A percentile compares a stretch with the other conserved stretches of the same genome.
Conservation (phyloP, 2,888 invertebrate genomes). For the Stratiomys singularior region DNA sequence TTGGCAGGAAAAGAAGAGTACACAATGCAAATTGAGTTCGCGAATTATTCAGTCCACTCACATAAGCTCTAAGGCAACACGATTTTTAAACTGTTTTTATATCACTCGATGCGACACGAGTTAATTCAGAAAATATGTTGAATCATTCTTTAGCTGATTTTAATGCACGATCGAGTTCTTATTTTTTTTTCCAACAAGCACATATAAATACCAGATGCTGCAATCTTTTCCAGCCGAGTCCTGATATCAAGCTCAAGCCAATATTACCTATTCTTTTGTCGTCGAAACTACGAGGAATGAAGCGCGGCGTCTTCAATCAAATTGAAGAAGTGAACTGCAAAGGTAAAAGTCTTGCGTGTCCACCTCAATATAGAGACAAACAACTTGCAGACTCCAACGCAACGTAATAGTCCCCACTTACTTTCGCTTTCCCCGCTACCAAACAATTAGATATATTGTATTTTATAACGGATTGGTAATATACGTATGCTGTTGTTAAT, state of each 20-base stretch:
- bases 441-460: conserved; percentile 25
- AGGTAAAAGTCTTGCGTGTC: conserved; percentile 45
- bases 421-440: conserved; percentile 42
- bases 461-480: background rate
- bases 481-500: background rate
- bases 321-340: conserved; percentile 38
- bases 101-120: background rate
- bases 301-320: conserved; percentile 30
- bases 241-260: too few species aligned
- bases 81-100: background rate
- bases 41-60: background rate
- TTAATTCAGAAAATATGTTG: background rate
- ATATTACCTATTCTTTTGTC: too few species aligned
- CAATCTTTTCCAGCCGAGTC: too few species aligned
- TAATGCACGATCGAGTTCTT: too few species aligned
- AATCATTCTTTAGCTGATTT: background rate
- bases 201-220: too few species aligned
- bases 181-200: too few species aligned
- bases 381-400: background rate
- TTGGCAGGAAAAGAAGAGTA: background rate
- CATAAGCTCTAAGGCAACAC: background rate
- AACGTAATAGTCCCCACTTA: conserved; percentile 41
- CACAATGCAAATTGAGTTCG: background rate
- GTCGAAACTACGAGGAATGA: background rate
- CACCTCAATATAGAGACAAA: conserved; percentile 24